Evolutionary conservation across 2,113 vertebrate species (phyloP), one percentile per base, ranked within the genome.

Genomic region (Paramormyrops kingsleyae): DNA sequence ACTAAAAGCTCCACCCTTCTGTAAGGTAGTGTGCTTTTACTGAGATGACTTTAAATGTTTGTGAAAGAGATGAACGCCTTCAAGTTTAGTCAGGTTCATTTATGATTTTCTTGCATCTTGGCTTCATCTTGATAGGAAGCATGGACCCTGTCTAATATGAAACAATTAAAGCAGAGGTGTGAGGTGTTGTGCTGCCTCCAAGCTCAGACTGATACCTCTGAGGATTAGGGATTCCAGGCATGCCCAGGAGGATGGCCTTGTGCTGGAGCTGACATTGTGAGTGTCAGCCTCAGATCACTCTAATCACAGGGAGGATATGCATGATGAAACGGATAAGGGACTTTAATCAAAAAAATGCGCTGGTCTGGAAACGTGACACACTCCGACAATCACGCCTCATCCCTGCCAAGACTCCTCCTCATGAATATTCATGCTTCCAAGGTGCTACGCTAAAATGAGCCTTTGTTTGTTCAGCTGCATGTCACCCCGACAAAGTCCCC

Each of bases 281-380:
- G 98, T 98, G 98, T 99, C 98, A 99, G 97, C 96, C 97, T 96
- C 97, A 97, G 97, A 99, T 99, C 98, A 98, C 98, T 99, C 98
- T 99, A 99, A 99, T 99, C 98, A 99, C 97, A 97, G 97, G 96
- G 96, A 97, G 97, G 98, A 99, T 99, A 99, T 99, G 98, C 98
- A 99, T 99, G 98, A 99, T 99, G 97, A 98, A 97, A 98, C 96
- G 97, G 98, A 99, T 99, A 99, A 99, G 98, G 98, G 97, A 99
- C 97, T 99, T 99, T 99, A 99, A 99, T 99, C 97, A 99, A 99
- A 99, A 96, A 99, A 99, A 98, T 98, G 97, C 97, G 96, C 97
- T 99, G 98, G 98, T 97, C 98, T 99, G 98, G 98, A 99, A 99
- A 99, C 96, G 96, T 97, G 98, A 97, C 97, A 97, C 98, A 99